phyloP scores from a whole-genome alignment of 1,140 invertebrate genomes.

The Galleria mellonella region DNA sequence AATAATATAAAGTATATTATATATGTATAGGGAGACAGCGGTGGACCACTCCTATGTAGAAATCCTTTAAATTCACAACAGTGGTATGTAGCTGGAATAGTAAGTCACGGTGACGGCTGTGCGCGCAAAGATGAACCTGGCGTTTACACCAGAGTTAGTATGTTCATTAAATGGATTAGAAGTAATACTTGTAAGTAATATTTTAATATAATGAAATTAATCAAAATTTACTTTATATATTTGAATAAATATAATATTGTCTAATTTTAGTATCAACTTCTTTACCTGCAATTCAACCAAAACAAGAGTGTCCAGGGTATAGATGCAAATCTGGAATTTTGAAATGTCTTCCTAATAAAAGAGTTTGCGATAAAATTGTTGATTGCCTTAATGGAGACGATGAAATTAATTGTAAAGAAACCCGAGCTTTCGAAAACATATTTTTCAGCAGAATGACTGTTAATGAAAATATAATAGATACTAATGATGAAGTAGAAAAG shows the following conservation, averaged over 20 bases:
- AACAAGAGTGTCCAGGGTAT: conserved; percentile 81
- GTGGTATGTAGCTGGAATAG: conserved; percentile 85
- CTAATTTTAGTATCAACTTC: conserved; percentile 57
- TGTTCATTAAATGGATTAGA: conserved; percentile 84
- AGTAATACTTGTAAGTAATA: conserved; percentile 67
- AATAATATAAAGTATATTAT: too few species aligned
- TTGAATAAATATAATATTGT: not conserved
- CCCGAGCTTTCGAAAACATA: conserved; percentile 16
- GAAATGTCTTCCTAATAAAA: conserved; percentile 79
- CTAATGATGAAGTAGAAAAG: not conserved
- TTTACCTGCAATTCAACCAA: conserved; percentile 69
- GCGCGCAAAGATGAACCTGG: conserved; percentile 84
- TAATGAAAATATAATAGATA: conserved; percentile 2
- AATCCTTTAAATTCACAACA: conserved; percentile 76
- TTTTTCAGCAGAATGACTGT: conserved; percentile 2
- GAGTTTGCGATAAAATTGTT: conserved; percentile 81
- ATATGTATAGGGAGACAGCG: conserved; percentile 80
- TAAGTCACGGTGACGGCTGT: conserved; percentile 89
- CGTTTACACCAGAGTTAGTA: conserved; percentile 86
- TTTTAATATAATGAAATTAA: not conserved
- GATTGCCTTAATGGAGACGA: conserved; percentile 87
- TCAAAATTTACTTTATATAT: not conserved
- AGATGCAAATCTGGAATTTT: conserved; percentile 77
- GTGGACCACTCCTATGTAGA: conserved; percentile 85
- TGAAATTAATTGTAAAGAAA: conserved; percentile 78